Evolutionary conservation across 2,888 invertebrate genomes (phyloP).

Genomic region (Lypha dubia): DNA sequence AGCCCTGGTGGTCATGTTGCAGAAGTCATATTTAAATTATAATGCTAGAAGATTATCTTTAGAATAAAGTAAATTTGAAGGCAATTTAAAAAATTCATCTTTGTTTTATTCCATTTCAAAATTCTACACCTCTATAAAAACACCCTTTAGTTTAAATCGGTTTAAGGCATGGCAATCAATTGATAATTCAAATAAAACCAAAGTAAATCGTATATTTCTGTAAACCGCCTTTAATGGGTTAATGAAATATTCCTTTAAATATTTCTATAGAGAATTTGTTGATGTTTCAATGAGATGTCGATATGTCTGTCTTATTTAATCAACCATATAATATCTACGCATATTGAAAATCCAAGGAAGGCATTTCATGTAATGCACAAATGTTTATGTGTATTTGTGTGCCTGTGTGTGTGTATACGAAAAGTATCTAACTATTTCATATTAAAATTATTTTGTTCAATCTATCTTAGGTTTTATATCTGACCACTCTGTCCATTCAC

Average conservation of each 20-base stretch:
- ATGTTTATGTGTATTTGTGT: not conserved
- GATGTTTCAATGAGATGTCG: slow-evolving; percentile 37
- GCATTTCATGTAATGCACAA: slow-evolving; percentile 15
- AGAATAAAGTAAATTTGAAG: too few species aligned
- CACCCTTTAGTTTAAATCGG: too few species aligned
- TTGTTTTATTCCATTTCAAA: too few species aligned
- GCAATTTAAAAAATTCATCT: too few species aligned
- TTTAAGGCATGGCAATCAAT: too few species aligned
- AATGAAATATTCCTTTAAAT: not conserved
- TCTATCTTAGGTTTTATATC: slow-evolving; percentile 50
- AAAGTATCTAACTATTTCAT: slow-evolving; percentile 1
- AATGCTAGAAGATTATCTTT: too few species aligned
- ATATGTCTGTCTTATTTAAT: slow-evolving; percentile 49
- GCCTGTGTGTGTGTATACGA: not conserved
- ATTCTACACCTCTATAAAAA: too few species aligned
- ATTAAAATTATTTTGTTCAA: slow-evolving; percentile 38
- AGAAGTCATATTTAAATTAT: too few species aligned
- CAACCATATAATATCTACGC: slow-evolving; percentile 29
- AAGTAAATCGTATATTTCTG: too few species aligned
- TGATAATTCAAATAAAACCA: too few species aligned
- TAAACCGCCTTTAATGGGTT: not conserved
- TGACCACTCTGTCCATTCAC: slow-evolving; percentile 57
- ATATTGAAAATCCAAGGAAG: slow-evolving; percentile 1
- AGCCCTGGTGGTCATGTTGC: too few species aligned
- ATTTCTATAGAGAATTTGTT: slow-evolving; percentile 43